Evolutionary conservation across 2,797 vertebrate genomes (phyloP), one percentile per base, ranked within the genome.

Genomic region (Channallabes apus): DNA sequence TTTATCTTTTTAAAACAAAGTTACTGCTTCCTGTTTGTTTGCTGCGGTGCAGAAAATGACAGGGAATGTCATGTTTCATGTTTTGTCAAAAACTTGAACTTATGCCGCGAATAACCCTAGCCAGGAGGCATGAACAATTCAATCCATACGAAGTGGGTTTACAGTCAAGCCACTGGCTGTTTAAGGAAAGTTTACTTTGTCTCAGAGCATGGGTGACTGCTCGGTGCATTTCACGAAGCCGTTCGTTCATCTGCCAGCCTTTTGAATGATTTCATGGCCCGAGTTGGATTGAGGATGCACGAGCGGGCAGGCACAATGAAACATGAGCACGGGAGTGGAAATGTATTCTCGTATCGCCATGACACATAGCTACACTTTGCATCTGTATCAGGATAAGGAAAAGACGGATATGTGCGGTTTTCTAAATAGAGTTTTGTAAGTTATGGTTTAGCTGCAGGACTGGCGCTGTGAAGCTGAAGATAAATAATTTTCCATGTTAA

Each of bases 151-250:
- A 22, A 32, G 17, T 51, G 41, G 41, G 6, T 32, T 77, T 35
- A 22, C 9, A 22, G 22, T 35, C 75, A 59, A 24, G 18, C 29
- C 29, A 35, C 22, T 22, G 51, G 3, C 32, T 65, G 82, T 46
- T 80, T 35, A 71, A 24, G 58, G 73, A 71, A 77, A 51, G 79
- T 79, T 73, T 14, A n/a, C 54, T 84, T 65, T 82, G 75, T 56
- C 68, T 79, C 7, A 35, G 20, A 67, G 29, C 32, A 58, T 54
- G 67, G 38, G 17, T 64, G 83, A 80, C 56, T 38, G 65, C 38
- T 76, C 64, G n/a, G 68, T 32, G 29, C 59, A 75, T 80, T 82
- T 75, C 65, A 61, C 9, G 38, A 82, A 24, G 73, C 80, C 24
- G 18, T 41, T 29, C 79, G 18, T 41, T 29, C 79, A 67, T 51